Evolutionary conservation across 2,797 vertebrate genomes (phyloP), one percentile per base, ranked within the genome.

Genomic region (Melanotaenia trifasciata): DNA sequence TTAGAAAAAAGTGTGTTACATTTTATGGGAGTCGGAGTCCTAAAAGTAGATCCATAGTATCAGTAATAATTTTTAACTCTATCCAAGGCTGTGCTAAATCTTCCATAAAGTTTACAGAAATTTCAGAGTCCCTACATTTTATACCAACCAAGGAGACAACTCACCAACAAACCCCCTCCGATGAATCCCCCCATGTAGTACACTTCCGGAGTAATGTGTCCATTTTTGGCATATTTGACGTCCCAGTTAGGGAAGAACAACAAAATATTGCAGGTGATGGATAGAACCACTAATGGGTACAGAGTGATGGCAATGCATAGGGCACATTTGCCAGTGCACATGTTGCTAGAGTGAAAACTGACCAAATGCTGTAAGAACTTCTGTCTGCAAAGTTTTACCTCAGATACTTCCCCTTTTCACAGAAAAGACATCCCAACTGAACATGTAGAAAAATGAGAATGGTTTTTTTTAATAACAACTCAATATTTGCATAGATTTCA

Each of bases 131-230:
- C 22, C 43, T 50, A 14, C 38, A 32, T 50, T 50, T 30, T 18
- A 40, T 64, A 13, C 58, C 28, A 36, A 50, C 12, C 24, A 38
- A 53, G 43, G 0, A n/a, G 10, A 30, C 5, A 20, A 77, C 81
- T 95, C 59, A 96, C 95, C 95, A 95, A 60, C 4, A 94, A 0
- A 0, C 95, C 95, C 0, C 95, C 95, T 85, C 95, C 95, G 2
- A 96, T 38, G 20, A 96, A 59, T 35, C 96, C 96, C 14, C 95
- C 95, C 93, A 96, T 92, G 84, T 94, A 95, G 28, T 94, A 90
- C 38, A 96, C 94, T 67, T 96, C 94, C 24, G 92, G 82, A 0
- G 95, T 95, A 26, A 96, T 83, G 22, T 88, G 78, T 26, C 88
- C 84, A 4, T 92, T 82, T 58, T 84, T 50, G 5, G 75, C 87